Conservation (phyloP, 1,140 invertebrate species). For the Heliconius nattereri region DNA sequence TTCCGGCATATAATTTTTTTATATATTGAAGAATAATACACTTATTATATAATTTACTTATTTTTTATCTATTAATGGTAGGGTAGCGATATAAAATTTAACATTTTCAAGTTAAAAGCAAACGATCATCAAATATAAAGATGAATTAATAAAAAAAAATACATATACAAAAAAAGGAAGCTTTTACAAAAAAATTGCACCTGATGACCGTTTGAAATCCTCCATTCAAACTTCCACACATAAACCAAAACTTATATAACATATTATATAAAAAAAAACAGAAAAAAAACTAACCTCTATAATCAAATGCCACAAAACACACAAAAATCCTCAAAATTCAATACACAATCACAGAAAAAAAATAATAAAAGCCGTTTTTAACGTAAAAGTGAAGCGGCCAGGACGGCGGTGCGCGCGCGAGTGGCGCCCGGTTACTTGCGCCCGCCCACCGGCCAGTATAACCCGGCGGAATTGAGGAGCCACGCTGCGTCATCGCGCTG, state of each 20-base stretch:
- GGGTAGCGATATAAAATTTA: neutral
- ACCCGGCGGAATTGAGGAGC: conserved; percentile 60
- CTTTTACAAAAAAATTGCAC: conserved; percentile 26
- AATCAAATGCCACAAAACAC: conserved; percentile 46
- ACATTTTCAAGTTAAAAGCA: neutral
- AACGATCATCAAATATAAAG: neutral
- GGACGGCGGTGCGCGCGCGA: conserved; percentile 73
- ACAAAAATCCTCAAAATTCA: conserved; percentile 30
- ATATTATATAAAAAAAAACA: neutral
- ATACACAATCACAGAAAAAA: conserved; percentile 67
- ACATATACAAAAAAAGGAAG: conserved; percentile 10
- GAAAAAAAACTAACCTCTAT: conserved; percentile 53
- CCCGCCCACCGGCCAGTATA: conserved; percentile 54
- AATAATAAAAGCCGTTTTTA: conserved; percentile 53
- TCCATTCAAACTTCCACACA: conserved; percentile 19
- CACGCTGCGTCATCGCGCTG: conserved; percentile 40
- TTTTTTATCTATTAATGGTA: neutral
- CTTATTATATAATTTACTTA: neutral
- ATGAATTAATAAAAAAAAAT: neutral
- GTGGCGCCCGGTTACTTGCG: conserved; percentile 68
- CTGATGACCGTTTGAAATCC: conserved; percentile 31
- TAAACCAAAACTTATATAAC: neutral
- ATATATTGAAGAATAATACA: neutral
- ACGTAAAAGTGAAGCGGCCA: conserved; percentile 63
- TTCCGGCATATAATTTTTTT: neutral